Conservation (phyloP, 2,797 vertebrate genomes). For the Poecilia wingei region DNA sequence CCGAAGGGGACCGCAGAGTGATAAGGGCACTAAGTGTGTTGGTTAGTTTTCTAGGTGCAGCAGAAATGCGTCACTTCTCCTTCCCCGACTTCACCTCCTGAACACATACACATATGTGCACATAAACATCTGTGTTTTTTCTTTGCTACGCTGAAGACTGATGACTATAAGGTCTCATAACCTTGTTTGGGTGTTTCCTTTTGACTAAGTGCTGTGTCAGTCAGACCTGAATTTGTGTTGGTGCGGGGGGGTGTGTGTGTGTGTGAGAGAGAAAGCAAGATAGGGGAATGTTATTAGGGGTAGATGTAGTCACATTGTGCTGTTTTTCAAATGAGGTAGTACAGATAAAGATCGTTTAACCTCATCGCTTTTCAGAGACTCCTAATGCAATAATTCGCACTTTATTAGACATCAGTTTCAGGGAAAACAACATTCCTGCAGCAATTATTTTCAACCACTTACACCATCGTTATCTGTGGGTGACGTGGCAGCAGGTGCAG, state of each 20-base stretch:
- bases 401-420: constrained; percentile 34
- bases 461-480: constrained; percentile 57
- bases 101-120: constrained; percentile 16
- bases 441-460: constrained; percentile 58
- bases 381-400: constrained; percentile 10
- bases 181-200: constrained; percentile 66
- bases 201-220: constrained; percentile 74
- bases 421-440: constrained; percentile 62
- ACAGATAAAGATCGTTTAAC: constrained; percentile 32
- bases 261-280: constrained; percentile 10
- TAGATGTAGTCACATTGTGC: constrained; percentile 23
- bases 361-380: constrained; percentile 20
- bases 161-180: constrained; percentile 65
- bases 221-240: constrained; percentile 39
- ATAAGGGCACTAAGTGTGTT: constrained; percentile 49
- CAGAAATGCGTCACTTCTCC: constrained; percentile 31
- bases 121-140: constrained; percentile 26
- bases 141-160: constrained; percentile 47
- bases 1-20: constrained; percentile 44
- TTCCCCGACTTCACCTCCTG: constrained; percentile 34
- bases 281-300: not conserved
- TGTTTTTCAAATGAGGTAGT: constrained; percentile 14
- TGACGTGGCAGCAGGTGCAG: constrained; percentile 75
- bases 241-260: constrained; percentile 14
- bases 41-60: constrained; percentile 32